Conservation (phyloP, 2,888 invertebrate genomes). For the Xestia ashworthii region DNA sequence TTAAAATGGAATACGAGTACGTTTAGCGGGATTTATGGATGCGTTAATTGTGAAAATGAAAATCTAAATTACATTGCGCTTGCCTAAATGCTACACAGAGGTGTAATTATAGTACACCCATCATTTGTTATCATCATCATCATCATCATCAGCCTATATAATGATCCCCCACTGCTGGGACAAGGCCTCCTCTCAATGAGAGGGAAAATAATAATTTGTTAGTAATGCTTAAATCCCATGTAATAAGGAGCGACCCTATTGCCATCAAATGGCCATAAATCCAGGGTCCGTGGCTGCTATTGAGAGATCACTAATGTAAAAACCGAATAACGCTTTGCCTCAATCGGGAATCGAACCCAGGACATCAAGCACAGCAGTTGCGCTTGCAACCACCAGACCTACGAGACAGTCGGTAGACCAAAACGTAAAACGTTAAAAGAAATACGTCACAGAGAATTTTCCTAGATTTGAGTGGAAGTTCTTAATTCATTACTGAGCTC, state of each 20-base stretch:
- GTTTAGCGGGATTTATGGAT: neutral
- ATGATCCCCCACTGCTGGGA: too few species aligned
- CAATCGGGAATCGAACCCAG: neutral
- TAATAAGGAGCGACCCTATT: neutral
- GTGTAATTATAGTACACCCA: neutral
- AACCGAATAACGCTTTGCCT: neutral
- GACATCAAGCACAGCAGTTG: neutral
- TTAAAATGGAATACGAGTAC: conserved; percentile 10
- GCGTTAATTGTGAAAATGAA: neutral
- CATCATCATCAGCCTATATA: too few species aligned
- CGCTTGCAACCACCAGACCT: neutral
- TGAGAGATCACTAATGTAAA: neutral
- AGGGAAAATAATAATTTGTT: too few species aligned
- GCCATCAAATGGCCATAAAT: neutral
- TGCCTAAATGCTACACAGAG: neutral
- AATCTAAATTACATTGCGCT: neutral
- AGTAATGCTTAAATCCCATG: neutral
- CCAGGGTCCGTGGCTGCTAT: neutral
- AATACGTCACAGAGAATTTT: neutral
- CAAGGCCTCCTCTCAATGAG: too few species aligned
- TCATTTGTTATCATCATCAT: neutral
- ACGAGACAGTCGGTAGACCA: neutral
- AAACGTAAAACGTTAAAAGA: neutral
- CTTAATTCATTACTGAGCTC: conserved; percentile 46
- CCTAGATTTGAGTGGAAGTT: conserved; percentile 1